Conservation (phyloP, 2,797 vertebrate genomes). For the Melanogrammus aeglefinus region DNA sequence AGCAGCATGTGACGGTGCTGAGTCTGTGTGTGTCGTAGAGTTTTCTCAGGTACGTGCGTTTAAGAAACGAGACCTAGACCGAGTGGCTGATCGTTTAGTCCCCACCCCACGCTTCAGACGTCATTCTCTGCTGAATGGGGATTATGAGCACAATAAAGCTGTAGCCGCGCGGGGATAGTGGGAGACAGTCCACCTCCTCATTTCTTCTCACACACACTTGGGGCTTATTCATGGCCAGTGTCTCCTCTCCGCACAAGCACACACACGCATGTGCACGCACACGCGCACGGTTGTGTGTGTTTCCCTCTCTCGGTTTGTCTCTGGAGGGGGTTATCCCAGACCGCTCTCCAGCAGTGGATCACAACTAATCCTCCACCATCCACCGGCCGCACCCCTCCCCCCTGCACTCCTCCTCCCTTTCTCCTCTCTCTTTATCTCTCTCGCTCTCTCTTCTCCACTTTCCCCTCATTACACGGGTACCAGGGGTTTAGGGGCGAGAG, state of each 20-base stretch:
- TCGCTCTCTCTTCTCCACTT: slow-evolving; percentile 24
- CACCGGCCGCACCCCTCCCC: background rate
- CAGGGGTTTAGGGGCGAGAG: slow-evolving; percentile 22
- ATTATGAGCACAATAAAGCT: too few species aligned
- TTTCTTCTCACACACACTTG: background rate
- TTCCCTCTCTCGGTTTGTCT: slow-evolving; percentile 28
- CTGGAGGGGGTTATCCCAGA: slow-evolving; percentile 52
- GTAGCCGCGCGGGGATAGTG: too few species aligned
- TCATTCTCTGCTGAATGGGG: too few species aligned
- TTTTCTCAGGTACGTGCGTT: too few species aligned
- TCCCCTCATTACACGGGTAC: slow-evolving; percentile 43
- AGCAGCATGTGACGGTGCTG: too few species aligned
- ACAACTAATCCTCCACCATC: slow-evolving; percentile 52
- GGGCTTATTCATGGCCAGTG: too few species aligned
- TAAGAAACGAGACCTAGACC: too few species aligned
- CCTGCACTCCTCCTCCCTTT: slow-evolving; percentile 5
- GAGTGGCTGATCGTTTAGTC: too few species aligned
- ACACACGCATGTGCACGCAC: background rate
- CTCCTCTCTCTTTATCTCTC: slow-evolving; percentile 26
- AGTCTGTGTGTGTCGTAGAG: too few species aligned
- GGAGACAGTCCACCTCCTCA: background rate
- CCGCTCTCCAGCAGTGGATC: slow-evolving; percentile 63
- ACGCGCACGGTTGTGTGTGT: background rate
- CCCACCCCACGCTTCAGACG: too few species aligned
- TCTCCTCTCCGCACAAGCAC: background rate